Percentiles rank a stretch among this genome's conserved stretches.
These are phyloP conservation scores for Phrynosoma blainvillii DNA, from an alignment of 2,113 vertebrate species.

Conservation along the genomic window DNA sequence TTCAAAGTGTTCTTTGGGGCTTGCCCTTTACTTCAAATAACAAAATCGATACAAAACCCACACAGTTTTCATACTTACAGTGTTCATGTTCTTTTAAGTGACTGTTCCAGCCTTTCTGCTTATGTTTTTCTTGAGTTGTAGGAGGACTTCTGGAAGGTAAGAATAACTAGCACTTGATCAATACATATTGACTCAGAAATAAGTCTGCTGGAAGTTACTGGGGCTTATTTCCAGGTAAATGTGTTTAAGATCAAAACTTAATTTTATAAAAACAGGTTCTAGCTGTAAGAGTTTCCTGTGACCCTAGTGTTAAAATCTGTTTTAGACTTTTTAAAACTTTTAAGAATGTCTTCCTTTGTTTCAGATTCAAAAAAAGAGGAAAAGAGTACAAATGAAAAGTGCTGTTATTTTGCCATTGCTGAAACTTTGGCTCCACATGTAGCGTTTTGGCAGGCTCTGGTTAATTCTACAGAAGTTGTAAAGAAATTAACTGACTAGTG, in stretches of 20 bases:
- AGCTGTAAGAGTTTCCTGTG: conserved; percentile 52
- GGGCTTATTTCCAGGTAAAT: background rate
- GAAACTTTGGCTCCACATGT: conserved; percentile 51
- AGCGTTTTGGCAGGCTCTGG: conserved; percentile 53
- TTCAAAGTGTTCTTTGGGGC: rapidly evolving
- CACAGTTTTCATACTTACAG: conserved; percentile 1
- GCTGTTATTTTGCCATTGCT: conserved; percentile 45
- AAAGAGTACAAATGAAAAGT: conserved; percentile 48
- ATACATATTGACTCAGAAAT: background rate
- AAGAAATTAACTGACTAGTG: conserved; percentile 60
- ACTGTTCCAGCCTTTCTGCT: conserved; percentile 49
- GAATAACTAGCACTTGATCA: background rate
- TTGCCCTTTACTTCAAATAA: background rate
- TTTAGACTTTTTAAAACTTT: conserved; percentile 53
- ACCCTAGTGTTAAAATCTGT: conserved; percentile 49
- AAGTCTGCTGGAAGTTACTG: background rate
- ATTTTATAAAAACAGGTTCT: conserved; percentile 5
- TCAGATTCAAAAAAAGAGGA: conserved; percentile 45
- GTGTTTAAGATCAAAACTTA: background rate
- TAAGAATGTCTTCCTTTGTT: conserved; percentile 24
- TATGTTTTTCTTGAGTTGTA: conserved; percentile 7
- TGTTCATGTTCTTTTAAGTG: background rate
- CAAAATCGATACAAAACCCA: background rate
- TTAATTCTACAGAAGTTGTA: conserved; percentile 62
- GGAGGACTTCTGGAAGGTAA: conserved; percentile 22